Conservation (phyloP, 2,888 invertebrate genomes). For the Drosophila limbata region DNA sequence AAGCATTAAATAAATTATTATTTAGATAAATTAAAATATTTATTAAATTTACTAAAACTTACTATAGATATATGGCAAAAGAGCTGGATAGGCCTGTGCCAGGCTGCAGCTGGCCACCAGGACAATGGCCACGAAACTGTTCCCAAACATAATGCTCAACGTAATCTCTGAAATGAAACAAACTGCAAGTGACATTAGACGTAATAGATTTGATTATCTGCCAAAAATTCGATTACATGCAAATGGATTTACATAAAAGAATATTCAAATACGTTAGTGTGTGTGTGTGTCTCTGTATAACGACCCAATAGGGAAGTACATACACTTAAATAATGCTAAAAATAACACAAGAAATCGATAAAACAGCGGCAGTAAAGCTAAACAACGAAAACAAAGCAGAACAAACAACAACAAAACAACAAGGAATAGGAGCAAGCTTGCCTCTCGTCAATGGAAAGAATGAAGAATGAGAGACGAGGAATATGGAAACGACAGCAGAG, state of each 20-base stretch:
- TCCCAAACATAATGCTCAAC: constrained; percentile 71
- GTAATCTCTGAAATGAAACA: constrained; percentile 18
- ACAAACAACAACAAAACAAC: constrained; percentile 47
- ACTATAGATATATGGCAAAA: constrained; percentile 74
- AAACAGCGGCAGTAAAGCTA: constrained; percentile 60
- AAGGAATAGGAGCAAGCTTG: constrained; percentile 27
- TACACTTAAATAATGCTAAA: constrained; percentile 72
- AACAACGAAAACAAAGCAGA: constrained; percentile 60
- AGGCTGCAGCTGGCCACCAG: constrained; percentile 74
- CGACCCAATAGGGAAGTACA: constrained; percentile 27
- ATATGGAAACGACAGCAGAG: constrained; percentile 16
- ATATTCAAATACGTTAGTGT: background rate
- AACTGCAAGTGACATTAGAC: constrained; percentile 63
- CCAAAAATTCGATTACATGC: constrained; percentile 59
- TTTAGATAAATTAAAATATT: background rate
- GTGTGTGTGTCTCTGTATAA: constrained; percentile 10
- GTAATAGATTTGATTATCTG: constrained; percentile 67
- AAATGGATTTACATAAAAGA: constrained; percentile 35
- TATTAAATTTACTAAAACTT: constrained; percentile 29
- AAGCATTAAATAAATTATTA: too few species aligned
- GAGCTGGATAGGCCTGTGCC: constrained; percentile 80
- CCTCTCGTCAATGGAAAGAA: constrained; percentile 18
- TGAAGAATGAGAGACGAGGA: background rate
- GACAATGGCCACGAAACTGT: constrained; percentile 73
- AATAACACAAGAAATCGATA: constrained; percentile 80